Conservation (phyloP, 2,113 vertebrate genomes). For the Gila orcuttii region DNA sequence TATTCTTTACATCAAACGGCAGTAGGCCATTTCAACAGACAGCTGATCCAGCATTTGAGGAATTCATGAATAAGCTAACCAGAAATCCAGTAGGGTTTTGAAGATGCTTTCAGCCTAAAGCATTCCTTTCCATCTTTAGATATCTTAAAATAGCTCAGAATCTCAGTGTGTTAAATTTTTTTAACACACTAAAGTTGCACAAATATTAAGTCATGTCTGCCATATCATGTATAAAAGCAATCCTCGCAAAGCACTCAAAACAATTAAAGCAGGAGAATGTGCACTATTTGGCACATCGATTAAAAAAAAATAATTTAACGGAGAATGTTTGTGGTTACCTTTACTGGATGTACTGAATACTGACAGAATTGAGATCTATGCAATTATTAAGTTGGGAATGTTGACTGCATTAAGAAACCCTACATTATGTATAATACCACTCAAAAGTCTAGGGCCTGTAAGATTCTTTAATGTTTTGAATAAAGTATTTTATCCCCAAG, state of each 20-base stretch:
- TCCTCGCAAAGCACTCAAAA: background rate
- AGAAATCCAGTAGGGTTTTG: background rate
- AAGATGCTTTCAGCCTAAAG: background rate
- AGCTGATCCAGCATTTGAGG: conserved; percentile 5
- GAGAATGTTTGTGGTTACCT: background rate
- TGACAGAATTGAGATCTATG: too few relatives aligned
- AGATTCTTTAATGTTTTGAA: too few relatives aligned
- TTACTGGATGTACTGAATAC: background rate
- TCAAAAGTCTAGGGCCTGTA: too few relatives aligned
- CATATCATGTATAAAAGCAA: background rate
- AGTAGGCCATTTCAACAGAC: conserved; percentile 2
- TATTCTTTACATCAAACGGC: conserved; percentile 6
- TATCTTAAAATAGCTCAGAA: background rate
- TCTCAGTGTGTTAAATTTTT: background rate
- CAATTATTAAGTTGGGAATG: too few relatives aligned
- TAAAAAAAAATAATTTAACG: background rate
- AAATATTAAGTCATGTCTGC: background rate
- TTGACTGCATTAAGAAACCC: too few relatives aligned
- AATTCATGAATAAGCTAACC: background rate
- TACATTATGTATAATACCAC: too few relatives aligned
- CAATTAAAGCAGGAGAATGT: background rate
- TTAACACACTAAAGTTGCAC: too few relatives aligned
- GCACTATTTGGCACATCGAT: background rate
- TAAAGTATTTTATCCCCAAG: too few relatives aligned
- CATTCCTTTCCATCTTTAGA: background rate